Evolutionary conservation across 2,888 invertebrate genomes (phyloP).

Genomic region (Hoplodrina blanda): DNA sequence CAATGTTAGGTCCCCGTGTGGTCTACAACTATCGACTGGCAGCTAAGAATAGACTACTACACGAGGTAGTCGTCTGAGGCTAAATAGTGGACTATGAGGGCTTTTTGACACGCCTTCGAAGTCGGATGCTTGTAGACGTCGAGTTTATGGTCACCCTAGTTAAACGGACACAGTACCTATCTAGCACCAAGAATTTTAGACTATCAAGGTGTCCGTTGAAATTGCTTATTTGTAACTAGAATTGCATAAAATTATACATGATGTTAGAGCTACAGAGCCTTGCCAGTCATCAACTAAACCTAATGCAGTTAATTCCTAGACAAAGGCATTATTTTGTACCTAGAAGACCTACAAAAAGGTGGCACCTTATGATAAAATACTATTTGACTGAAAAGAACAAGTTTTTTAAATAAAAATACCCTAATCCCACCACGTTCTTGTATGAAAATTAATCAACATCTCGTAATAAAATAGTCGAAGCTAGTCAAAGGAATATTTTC

Average conservation of each 20-base stretch:
- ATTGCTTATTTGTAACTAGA: too few species aligned
- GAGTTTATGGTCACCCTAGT: not conserved
- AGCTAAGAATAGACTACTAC: conserved; percentile 36
- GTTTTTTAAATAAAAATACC: not conserved
- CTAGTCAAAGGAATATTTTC: conserved; percentile 59
- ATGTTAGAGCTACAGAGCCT: not conserved
- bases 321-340: not conserved
- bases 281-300: not conserved
- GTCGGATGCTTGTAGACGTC: not conserved
- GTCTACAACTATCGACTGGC: conserved; percentile 23
- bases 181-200: not conserved
- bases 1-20: conserved; percentile 21
- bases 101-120: not conserved
- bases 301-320: not conserved
- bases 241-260: too few species aligned
- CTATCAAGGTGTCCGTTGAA: too few species aligned
- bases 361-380: too few species aligned
- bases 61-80: conserved; percentile 15
- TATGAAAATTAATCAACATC: conserved; percentile 52
- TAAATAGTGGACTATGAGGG: conserved; percentile 21
- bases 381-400: not conserved
- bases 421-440: not conserved
- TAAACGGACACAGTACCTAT: too few species aligned
- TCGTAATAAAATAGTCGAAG: conserved; percentile 47
- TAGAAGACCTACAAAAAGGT: too few species aligned